Evolutionary conservation across 92 coral and sea anemone genomes (phyloP).

Genomic region (Plumapathes pennacea): DNA sequence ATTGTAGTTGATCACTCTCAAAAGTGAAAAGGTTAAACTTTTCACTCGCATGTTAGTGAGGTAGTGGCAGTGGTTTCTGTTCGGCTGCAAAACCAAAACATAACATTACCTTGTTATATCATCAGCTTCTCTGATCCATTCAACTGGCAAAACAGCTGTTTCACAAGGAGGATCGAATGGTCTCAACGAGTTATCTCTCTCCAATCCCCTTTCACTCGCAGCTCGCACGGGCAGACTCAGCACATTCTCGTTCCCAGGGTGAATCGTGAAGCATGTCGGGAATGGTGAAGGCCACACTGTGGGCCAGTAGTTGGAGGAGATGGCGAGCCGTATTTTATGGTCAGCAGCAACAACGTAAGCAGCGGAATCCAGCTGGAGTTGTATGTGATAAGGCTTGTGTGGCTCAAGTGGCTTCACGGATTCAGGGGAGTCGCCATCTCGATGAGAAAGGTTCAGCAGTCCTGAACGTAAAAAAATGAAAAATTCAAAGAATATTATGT

Average conservation of each 20-base stretch:
- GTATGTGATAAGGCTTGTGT: constrained; percentile 26
- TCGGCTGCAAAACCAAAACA: too few species aligned
- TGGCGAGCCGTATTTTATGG: constrained; percentile 70
- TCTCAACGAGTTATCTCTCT: constrained; percentile 33
- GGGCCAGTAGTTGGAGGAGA: constrained; percentile 79
- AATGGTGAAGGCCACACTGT: constrained; percentile 76
- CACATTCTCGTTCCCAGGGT: constrained; percentile 46
- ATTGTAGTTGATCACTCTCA: too few species aligned
- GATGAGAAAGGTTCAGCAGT: constrained; percentile 66
- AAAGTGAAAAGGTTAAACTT: too few species aligned
- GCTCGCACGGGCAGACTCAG: constrained; percentile 60
- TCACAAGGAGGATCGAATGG: constrained; percentile 11
- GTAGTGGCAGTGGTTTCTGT: too few species aligned
- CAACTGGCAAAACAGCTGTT: constrained; percentile 9
- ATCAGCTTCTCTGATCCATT: constrained; percentile 37
- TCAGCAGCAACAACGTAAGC: constrained; percentile 66
- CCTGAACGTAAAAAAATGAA: constrained; percentile 30
- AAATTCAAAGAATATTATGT: neutral
- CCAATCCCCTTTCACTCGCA: neutral
- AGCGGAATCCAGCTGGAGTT: constrained; percentile 46
- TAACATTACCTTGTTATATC: too few species aligned
- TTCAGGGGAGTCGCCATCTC: constrained; percentile 56
- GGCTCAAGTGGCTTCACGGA: constrained; percentile 44
- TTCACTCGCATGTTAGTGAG: too few species aligned
- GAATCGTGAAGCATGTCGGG: constrained; percentile 44